phyloP scores from a whole-genome alignment of 2,113 vertebrate genomes.

The Muntiacus muntjak region DNA sequence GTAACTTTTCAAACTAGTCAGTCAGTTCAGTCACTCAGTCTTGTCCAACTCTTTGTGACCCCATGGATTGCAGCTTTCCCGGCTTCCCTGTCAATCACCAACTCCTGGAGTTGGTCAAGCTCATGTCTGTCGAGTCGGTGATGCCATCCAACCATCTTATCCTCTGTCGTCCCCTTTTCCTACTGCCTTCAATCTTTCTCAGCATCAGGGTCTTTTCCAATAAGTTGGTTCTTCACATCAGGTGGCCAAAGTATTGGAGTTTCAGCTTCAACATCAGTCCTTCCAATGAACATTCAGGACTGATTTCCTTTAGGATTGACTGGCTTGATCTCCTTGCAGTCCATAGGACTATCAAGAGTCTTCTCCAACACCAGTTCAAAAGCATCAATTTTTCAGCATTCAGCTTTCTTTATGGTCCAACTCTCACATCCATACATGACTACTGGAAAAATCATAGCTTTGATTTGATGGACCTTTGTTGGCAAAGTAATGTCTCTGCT shows the following conservation, averaged over 20 bases:
- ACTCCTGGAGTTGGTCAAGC: not conserved
- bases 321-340: not conserved
- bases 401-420: not conserved
- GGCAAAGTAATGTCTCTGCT: not conserved
- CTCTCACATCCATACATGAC: not conserved
- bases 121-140: not conserved
- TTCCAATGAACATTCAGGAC: not conserved
- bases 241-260: not conserved
- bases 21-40: not conserved
- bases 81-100: not conserved
- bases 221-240: not conserved
- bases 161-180: not conserved
- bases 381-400: not conserved
- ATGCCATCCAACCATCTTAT: not conserved
- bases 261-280: not conserved
- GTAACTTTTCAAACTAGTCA: not conserved
- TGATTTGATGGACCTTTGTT: not conserved
- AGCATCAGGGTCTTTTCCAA: not conserved
- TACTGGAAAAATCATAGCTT: not conserved
- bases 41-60: not conserved
- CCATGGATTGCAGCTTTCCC: not conserved
- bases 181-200: not conserved
- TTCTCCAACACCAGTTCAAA: not conserved
- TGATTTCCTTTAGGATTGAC: not conserved
- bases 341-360: not conserved